Conservation (phyloP, 2,888 invertebrate genomes). For the Trichogramma dendrolimi region DNA sequence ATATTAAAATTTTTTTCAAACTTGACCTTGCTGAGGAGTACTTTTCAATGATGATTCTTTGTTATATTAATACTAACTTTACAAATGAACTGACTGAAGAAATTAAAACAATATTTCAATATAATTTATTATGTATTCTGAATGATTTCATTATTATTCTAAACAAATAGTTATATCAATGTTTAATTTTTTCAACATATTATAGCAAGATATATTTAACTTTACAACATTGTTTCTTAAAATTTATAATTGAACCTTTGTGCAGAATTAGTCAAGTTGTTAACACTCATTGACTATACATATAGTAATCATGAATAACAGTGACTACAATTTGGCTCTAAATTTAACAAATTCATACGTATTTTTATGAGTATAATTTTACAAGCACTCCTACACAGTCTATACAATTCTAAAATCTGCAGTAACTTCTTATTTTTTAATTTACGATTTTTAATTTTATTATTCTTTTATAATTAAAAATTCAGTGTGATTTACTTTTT, state of each 20-base stretch:
- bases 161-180: no score
- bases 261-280: not conserved
- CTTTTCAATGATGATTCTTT: no score
- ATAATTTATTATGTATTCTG: no score
- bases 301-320: not conserved
- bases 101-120: no score
- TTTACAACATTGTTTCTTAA: conserved; percentile 7
- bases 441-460: not conserved
- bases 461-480: conserved; percentile 9
- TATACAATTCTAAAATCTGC: conserved; percentile 22
- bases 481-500: conserved; percentile 8
- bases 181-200: no score
- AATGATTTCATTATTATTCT: no score
- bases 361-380: not conserved
- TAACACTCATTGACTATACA: not conserved
- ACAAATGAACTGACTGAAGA: no score
- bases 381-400: conserved; percentile 19
- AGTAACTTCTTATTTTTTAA: conserved; percentile 21
- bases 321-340: no score
- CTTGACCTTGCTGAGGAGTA: no score
- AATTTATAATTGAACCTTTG: conserved; percentile 8
- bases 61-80: no score
- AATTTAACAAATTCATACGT: no score
- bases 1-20: no score
- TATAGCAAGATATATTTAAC: conserved; percentile 3